Evolutionary conservation across 2,797 vertebrate genomes (phyloP).

Genomic region (Sebastes hubbsi): DNA sequence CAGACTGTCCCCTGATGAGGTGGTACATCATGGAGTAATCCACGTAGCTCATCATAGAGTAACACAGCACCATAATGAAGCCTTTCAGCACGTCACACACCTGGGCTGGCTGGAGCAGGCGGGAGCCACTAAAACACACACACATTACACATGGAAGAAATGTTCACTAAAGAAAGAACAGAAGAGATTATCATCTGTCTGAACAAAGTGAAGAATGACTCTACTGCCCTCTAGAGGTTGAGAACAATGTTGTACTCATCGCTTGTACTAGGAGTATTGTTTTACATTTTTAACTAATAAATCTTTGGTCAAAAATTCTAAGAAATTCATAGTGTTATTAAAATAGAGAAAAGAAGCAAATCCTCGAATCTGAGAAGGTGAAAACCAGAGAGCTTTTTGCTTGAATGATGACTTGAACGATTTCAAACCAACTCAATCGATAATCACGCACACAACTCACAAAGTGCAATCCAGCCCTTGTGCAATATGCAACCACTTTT

Average conservation of each 20-base stretch:
- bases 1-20: slow-evolving; percentile 95
- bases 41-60: slow-evolving; percentile 97
- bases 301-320: neutral
- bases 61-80: slow-evolving; percentile 93
- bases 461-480: no score
- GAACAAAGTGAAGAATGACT: neutral
- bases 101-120: slow-evolving; percentile 94
- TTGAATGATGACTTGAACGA: neutral
- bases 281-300: neutral
- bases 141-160: neutral
- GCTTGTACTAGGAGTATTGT: neutral
- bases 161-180: neutral
- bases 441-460: no score
- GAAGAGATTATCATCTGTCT: neutral
- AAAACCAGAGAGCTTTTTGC: neutral
- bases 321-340: neutral
- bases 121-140: slow-evolving; percentile 82
- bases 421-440: neutral
- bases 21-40: slow-evolving; percentile 99
- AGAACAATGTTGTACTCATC: neutral
- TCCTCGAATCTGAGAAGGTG: neutral
- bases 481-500: no score
- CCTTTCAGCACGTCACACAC: slow-evolving; percentile 90
- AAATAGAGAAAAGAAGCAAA: neutral
- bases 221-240: slow-evolving; percentile 49